Evolutionary conservation across 2,113 vertebrate species (phyloP).

Genomic region (Gopherus flavomarginatus): DNA sequence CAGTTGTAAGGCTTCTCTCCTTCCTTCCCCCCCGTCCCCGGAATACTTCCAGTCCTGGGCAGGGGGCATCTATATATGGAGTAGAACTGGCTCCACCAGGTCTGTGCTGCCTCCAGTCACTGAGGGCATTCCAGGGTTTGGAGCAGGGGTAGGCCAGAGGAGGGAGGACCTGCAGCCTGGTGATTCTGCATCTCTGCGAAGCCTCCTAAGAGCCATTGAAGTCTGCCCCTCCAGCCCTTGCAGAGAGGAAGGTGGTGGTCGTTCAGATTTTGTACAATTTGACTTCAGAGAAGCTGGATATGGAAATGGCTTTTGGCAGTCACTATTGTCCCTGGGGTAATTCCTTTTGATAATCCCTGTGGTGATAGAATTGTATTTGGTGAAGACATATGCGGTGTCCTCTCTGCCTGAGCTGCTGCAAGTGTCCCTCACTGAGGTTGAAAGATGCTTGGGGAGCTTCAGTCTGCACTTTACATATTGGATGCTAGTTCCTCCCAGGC

Average conservation of each 20-base stretch:
- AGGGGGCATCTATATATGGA: background rate
- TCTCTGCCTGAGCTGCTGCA: background rate
- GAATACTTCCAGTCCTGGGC: background rate
- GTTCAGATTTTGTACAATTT: background rate
- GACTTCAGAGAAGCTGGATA: background rate
- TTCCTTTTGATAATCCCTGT: background rate
- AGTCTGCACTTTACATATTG: background rate
- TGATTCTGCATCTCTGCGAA: no score
- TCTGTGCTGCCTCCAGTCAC: background rate
- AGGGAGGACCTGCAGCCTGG: background rate
- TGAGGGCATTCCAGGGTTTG: background rate
- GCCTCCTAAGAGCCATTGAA: background rate
- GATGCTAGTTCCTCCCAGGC: background rate
- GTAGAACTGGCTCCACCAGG: background rate
- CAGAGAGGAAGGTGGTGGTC: background rate
- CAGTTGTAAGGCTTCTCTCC: fast-evolving
- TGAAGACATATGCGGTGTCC: background rate
- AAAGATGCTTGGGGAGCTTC: background rate
- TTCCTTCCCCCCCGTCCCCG: fast-evolving
- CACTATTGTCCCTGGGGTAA: background rate
- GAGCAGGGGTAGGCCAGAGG: background rate
- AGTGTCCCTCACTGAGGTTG: background rate
- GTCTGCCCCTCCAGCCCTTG: no score
- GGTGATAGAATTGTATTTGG: background rate
- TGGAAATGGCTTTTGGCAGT: background rate